Base-by-base conservation (phyloP, 92 coral and sea anemone species). In the Phenganax stokvisi region DNA sequence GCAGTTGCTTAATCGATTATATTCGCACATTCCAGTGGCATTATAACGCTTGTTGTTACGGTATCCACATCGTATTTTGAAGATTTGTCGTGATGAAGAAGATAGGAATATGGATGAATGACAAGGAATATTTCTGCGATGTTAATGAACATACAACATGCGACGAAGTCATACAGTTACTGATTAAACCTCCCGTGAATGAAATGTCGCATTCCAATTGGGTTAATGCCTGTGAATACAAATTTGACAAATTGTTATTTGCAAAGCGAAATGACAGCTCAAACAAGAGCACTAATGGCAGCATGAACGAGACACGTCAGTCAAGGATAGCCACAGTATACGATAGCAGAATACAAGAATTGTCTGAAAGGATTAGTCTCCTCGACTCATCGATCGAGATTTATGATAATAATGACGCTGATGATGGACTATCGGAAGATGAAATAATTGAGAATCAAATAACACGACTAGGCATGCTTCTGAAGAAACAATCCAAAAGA, bases 131-230 rank as follows among this genome's bases (percentile, higher is more conserved):
- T 62, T 59, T 90, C 0, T 90, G 96, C 37, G 98, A 93, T 20
- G 94, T 92, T 8, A 86, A 87, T 74, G 92, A 90, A 80, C 88
- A 83, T 10, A 96, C 97, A 20, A 92, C 96, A 10, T 87, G 97
- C 66, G 96, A 96, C 54, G 83, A 64, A 65, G 68, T 64, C 62
- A 29, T 63, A 63, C 74, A 54, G 51, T 73, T 60, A 8, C 62
- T 64, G 44, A 28, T 79, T 47, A 27, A 62, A 27, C 64, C 63
- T 75, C 54, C 65, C 16, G 71, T 47, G 59, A 79, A 51, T 59
- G 60, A 79, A 65, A 64, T 60, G 25, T 51, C 51, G 68, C 83
- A 79, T 63, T 59, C 81, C 81, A 55, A 9, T 75, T 54, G 65
- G 37, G 29, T 47, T 79, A 79, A 79, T 79, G 74, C 73, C 25